These are phyloP conservation scores for Choristoneura rosaceana DNA, from an alignment of 2,888 invertebrate species.

Conservation along the genomic window DNA sequence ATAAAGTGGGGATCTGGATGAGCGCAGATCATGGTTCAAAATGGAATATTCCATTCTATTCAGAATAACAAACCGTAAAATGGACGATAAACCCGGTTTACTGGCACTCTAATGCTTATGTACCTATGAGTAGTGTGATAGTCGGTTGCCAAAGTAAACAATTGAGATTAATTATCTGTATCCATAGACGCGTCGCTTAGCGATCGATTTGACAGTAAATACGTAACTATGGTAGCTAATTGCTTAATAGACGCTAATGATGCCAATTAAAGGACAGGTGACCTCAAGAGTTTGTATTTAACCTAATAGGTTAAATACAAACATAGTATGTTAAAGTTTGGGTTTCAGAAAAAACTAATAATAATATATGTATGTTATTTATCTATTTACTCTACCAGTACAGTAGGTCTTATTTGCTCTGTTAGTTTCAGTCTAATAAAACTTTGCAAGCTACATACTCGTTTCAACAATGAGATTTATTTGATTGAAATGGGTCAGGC, in stretches of 20 bases:
- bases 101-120: conserved; percentile 5
- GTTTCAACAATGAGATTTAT: no score
- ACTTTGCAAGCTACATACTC: no score
- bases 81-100: conserved; percentile 16
- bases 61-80: conserved; percentile 15
- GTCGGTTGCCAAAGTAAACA: conserved; percentile 17
- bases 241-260: background rate
- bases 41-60: conserved; percentile 13
- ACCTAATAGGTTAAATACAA: no score
- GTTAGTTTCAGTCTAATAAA: no score
- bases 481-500: no score
- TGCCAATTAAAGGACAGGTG: no score
- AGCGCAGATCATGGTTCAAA: background rate
- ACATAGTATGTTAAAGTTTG: no score
- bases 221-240: conserved; percentile 13
- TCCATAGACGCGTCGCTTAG: conserved; percentile 34
- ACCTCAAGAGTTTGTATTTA: no score
- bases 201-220: conserved; percentile 7
- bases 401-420: no score
- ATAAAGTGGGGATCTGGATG: background rate
- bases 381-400: no score
- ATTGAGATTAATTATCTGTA: conserved; percentile 36
- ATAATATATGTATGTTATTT: no score
- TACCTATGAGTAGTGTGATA: conserved; percentile 12
- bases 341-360: no score